Conservation (phyloP, 92 coral and sea anemone species). For the Isaurus tuberculatus region DNA sequence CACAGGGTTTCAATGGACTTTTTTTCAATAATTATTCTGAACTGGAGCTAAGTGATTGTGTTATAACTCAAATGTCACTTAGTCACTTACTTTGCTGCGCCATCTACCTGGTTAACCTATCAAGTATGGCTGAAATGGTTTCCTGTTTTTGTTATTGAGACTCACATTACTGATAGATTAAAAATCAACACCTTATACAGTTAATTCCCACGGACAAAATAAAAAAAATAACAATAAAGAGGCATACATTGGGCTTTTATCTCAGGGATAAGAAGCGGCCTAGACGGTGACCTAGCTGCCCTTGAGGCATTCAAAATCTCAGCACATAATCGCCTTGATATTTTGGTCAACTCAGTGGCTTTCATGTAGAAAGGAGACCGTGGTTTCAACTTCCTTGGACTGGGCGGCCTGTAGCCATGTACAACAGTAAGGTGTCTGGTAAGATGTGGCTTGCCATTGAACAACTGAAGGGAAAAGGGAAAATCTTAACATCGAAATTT, state of each 20-base stretch:
- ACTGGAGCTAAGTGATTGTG: too few species aligned
- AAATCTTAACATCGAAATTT: not conserved
- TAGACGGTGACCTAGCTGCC: constrained; percentile 83
- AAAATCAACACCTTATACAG: not conserved
- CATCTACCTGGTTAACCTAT: too few species aligned
- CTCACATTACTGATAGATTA: not conserved
- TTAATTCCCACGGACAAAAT: not conserved
- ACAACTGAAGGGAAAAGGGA: constrained; percentile 62
- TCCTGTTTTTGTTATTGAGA: not conserved
- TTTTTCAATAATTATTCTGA: too few species aligned
- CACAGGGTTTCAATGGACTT: too few species aligned
- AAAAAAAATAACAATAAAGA: not conserved
- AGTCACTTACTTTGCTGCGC: too few species aligned
- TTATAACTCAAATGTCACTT: too few species aligned
- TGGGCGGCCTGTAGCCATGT: constrained; percentile 96
- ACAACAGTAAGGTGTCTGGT: constrained; percentile 92
- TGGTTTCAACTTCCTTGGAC: constrained; percentile 94
- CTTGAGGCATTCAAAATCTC: constrained; percentile 81
- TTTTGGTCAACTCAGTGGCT: constrained; percentile 81
- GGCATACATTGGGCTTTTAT: constrained; percentile 89
- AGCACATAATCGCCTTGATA: constrained; percentile 88
- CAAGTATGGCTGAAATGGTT: too few species aligned
- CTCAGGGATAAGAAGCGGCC: constrained; percentile 72
- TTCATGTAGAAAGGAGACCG: constrained; percentile 95
- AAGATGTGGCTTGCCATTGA: constrained; percentile 89